Base-by-base conservation (phyloP, 1,140 invertebrate genomes). In the Vanessa atalanta region DNA sequence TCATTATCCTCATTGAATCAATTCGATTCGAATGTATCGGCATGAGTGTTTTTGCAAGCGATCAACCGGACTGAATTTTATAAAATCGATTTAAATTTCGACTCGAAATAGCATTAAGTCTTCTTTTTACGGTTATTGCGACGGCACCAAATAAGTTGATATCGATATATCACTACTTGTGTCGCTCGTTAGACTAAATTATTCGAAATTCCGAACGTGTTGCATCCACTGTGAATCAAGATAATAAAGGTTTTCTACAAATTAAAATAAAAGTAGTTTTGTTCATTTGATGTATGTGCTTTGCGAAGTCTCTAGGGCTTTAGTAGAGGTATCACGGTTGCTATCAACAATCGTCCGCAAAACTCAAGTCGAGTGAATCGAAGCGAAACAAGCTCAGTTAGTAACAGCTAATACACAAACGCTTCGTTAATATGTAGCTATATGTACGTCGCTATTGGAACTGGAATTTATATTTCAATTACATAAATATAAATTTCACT, bases 161-260 rank as follows among this genome's bases (percentile, higher is more conserved):
- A 76, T 76, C 75, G 65, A 67, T 72, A 69, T 71, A 71, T 74
- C 72, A 71, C 75, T 64, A 69, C 63, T 16, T 43, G 37, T 63
- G 57, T 48, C 68, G 43, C 66, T 74, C 60, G 72, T 69, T 69
- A 69, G 20, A 67, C 53, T 73, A 68, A 68, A 73, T 47, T 60
- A 72, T 73, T 60, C 63, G 50, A 63, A 70, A 76, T 47, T 20
- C 43, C 20, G 50, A 16, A 47, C 43, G 47, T n/a, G 1, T 63
- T 50, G 26, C 23, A 14, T 60, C 37, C 68, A 61, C 31, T 43
- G 23, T 31, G n/a, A 47, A 70, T 63, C 69, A 60, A 69, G 67
- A 69, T 70, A 63, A 70, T 16, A n/a, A 16, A 63, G 15, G 47
- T 37, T 23, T 67, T 43, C 9, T 43, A 31, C 26, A 23, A 55